Percentiles rank a stretch among this genome's conserved stretches.
Conservation (phyloP, 2,797 vertebrate species). For the Galaxias olidus region DNA sequence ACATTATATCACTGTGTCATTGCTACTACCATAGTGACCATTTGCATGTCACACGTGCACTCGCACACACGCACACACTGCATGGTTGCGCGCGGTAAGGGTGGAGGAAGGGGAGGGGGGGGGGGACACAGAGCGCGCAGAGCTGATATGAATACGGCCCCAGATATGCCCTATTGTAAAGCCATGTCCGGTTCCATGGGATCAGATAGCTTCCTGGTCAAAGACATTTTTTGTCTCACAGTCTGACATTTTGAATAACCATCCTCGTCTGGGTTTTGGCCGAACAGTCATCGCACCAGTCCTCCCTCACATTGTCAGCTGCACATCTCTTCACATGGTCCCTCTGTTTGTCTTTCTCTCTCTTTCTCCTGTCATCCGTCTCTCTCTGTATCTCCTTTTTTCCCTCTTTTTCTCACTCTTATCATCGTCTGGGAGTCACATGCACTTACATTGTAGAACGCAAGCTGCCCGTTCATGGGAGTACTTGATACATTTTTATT, state of each 20-base stretch:
- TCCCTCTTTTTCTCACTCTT: constrained; percentile 62
- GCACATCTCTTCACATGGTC: constrained; percentile 72
- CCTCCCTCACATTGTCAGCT: constrained; percentile 81
- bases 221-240: constrained; percentile 83
- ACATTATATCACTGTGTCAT: constrained; percentile 27
- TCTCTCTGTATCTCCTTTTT: constrained; percentile 58
- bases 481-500: constrained; percentile 92
- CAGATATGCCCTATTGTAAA: constrained; percentile 64
- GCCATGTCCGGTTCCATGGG: constrained; percentile 80
- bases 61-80: constrained; percentile 18
- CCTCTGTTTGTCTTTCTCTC: constrained; percentile 17
- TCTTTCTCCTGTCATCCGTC: constrained; percentile 57
- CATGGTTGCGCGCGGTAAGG: constrained; percentile 53
- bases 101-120: constrained; percentile 4
- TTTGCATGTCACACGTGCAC: constrained; percentile 37
- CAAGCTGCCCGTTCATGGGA: constrained; percentile 83
- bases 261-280: constrained; percentile 82
- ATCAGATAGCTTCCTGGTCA: constrained; percentile 85
- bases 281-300: constrained; percentile 79
- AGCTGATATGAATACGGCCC: constrained; percentile 58
- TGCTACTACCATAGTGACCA: constrained; percentile 51
- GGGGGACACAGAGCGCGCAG: constrained; percentile 17
- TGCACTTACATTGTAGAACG: constrained; percentile 83
- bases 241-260: constrained; percentile 91
- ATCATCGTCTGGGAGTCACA: constrained; percentile 80